Base-by-base conservation (phyloP, 2,888 invertebrate genomes). In the Cyclophora albipunctata region DNA sequence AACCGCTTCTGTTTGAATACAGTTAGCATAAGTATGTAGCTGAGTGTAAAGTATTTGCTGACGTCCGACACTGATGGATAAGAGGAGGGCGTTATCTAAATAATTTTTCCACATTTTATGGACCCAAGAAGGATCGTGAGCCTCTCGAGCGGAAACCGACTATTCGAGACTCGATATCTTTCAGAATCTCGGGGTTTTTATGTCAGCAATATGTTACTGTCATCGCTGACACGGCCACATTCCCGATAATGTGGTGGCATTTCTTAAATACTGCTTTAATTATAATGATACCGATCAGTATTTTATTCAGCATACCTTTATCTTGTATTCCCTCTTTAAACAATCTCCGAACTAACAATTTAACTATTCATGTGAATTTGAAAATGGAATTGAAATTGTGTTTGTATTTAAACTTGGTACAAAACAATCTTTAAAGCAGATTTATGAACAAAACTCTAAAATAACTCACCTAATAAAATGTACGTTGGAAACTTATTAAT, bases 131-230 rank as follows among this genome's bases (percentile, higher is more conserved):
- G 75, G 74, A 80, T 72, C 64, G 73, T 57, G 70, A 64, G 69
- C 70, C 69, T 71, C 65, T 69, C 64, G 61, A 71, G 69, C 80
- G 83, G 81, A 84, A 84, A 83, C 76, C 71, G 72, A 81, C 81
- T 78, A 82, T 84, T 80, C 75, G 71, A 81, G 77, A 72, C 74
- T 73, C 75, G 74, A 72, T 85, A 87, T 88, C 87, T 77, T 66
- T 65, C 71, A 69, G 63, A 83, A 87, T 87, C 83, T 87, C 67
- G 62, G 62, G 78, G 75, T 72, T 74, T 86, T 86, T 83, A 84
- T 82, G 86, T 83, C 82, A 75, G 81, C 75, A 73, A 86, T 87
- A 86, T 79, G 78, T 87, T 84, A 85, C 79, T 75, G 78, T 80
- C 82, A 67, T 56, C 61, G 72, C 76, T 74, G 75, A 79, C 80